Evolutionary conservation across 1,140 invertebrate genomes (phyloP).

Genomic region (Drosophila nikananu): DNA sequence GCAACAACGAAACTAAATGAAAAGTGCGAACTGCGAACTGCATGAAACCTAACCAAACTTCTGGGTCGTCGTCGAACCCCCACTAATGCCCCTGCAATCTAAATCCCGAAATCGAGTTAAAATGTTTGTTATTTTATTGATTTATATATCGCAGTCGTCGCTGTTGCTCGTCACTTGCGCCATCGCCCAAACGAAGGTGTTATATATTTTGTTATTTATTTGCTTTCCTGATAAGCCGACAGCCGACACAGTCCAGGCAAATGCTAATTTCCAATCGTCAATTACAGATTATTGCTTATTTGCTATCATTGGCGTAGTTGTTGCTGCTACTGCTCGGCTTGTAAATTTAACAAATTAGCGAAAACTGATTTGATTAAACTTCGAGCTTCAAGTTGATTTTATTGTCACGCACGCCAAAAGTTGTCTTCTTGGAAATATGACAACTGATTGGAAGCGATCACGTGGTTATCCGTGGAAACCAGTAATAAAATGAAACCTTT

Average conservation of each 20-base stretch:
- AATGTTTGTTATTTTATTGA: constrained; percentile 76
- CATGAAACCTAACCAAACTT: constrained; percentile 76
- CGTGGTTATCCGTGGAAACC: constrained; percentile 7
- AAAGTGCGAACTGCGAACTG: constrained; percentile 63
- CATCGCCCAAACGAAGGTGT: constrained; percentile 63
- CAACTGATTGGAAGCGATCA: constrained; percentile 24
- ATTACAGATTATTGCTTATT: constrained; percentile 41
- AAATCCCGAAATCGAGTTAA: constrained; percentile 56
- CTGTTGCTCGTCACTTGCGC: constrained; percentile 47
- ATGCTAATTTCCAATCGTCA: constrained; percentile 75
- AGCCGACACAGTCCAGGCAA: constrained; percentile 27
- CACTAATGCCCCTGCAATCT: constrained; percentile 10
- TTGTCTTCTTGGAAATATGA: constrained; percentile 17
- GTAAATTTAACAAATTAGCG: constrained; percentile 82
- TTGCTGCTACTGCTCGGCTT: constrained; percentile 48
- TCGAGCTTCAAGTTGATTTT: constrained; percentile 54
- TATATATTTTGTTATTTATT: constrained; percentile 81
- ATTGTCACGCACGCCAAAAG: constrained; percentile 60
- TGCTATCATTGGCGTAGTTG: constrained; percentile 27
- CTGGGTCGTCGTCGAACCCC: constrained; percentile 27
- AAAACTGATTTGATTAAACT: constrained; percentile 82
- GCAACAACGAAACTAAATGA: constrained; percentile 74
- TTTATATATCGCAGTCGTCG: constrained; percentile 45
- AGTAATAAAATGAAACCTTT: not conserved
- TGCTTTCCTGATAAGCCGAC: constrained; percentile 73